Base-by-base conservation (phyloP, 1,140 invertebrate genomes). In the Holcopasites calliopsidis region DNA sequence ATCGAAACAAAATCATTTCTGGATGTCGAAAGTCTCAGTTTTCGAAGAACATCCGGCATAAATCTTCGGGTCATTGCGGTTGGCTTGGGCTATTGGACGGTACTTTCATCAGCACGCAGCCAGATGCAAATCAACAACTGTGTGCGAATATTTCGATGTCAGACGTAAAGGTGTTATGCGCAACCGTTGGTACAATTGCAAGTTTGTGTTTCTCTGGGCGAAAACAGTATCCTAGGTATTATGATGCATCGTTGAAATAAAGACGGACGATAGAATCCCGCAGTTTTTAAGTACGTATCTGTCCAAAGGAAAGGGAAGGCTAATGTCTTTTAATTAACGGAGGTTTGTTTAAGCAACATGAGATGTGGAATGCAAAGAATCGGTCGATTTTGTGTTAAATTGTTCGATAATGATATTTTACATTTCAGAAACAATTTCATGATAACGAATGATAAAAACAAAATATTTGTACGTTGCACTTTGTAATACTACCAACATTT, bases 51-150 rank as follows among this genome's bases (percentile, higher is more conserved):
- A 57, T 28, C 0, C 33, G 11, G 33, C 11, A 10, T 44, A 38
- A 66, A 80, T 21, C 42, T 57, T 44, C 68, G 42, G 38, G 72
- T 52, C 44, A 60, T 75, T 61, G 33, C 42, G 54, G 62, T 73
- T 60, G 79, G 79, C 73, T 77, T 57, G 50, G 58, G 69, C 50
- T 81, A 60, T 44, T 74, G 80, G 80, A 82, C 79, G 80, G 80
- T 82, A 77, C 64, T 68, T 66, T 77, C 62, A 50, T 73, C 57
- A 68, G 79, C 44, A 35, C 47, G 57, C 26, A 60, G 35, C 44
- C 33, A 4, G 21, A 47, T 58, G 40, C 49, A 55, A 26, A 28
- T 71, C 16, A 31, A 61, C 23, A 70, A 71, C 13, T 44, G 58
- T 26, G 26, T 16, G 64, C 52, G 40, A 75, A 60, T 58, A 40